Conservation (phyloP, 2,797 vertebrate genomes). For the Falco naumanni region DNA sequence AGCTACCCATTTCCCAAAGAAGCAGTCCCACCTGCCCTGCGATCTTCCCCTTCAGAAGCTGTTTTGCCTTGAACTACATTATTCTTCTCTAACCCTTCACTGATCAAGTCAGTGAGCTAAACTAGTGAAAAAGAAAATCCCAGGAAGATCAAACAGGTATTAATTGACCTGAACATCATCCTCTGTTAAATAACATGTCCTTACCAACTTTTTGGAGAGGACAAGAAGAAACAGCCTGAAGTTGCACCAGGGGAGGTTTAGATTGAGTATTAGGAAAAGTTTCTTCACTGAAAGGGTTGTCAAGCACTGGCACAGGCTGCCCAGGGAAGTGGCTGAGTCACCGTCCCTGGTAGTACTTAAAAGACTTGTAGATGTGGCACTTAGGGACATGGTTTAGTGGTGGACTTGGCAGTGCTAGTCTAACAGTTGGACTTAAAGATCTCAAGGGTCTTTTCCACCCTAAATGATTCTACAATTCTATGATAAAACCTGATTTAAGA, state of each 20-base stretch:
- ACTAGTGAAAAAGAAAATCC: background rate
- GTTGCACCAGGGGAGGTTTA: background rate
- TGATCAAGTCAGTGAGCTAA: background rate
- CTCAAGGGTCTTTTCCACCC: background rate
- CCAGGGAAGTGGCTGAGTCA: background rate
- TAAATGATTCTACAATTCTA: background rate
- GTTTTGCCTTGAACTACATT: background rate
- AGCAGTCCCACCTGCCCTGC: background rate
- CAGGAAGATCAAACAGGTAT: background rate
- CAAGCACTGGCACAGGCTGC: background rate
- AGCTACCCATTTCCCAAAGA: background rate
- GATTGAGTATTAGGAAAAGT: background rate
- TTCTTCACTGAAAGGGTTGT: background rate
- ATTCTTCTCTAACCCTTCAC: background rate
- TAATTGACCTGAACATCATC: background rate
- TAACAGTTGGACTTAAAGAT: background rate
- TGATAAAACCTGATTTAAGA: background rate
- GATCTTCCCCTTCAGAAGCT: background rate
- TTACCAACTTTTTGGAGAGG: background rate
- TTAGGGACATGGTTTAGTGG: background rate
- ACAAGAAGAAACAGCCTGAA: background rate
- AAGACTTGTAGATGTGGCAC: background rate
- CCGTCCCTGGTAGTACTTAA: background rate
- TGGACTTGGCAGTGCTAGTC: background rate
- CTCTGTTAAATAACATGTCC: background rate